Conservation (phyloP, 2,888 invertebrate species). For the Patella depressa region DNA sequence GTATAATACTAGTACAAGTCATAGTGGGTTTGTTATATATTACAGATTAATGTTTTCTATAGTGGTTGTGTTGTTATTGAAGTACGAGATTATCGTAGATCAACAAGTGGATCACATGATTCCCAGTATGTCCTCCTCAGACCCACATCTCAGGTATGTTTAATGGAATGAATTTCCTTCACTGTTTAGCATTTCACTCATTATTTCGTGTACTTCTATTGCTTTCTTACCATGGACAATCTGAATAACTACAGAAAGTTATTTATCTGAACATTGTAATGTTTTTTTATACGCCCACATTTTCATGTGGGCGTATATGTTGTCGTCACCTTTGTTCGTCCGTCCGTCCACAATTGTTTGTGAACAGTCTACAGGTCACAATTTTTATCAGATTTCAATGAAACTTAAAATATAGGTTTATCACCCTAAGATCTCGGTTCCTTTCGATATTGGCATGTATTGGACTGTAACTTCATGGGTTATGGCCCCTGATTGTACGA, state of each 20-base stretch:
- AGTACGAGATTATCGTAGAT: constrained; percentile 85
- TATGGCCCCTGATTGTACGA: no score
- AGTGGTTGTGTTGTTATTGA: constrained; percentile 93
- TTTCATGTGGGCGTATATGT: no score
- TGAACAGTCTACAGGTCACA: no score
- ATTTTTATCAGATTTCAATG: no score
- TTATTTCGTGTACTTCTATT: neutral
- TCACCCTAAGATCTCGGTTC: no score
- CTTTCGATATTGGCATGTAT: no score
- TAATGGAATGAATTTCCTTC: neutral
- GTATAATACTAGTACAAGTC: neutral
- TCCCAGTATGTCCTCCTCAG: constrained; percentile 88
- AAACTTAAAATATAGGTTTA: no score
- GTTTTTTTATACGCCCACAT: no score
- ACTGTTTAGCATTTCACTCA: neutral
- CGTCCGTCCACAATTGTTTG: no score
- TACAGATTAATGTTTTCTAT: constrained; percentile 76
- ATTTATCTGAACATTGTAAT: no score
- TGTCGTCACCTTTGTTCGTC: no score
- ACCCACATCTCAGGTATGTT: constrained; percentile 85
- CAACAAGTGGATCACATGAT: constrained; percentile 76
- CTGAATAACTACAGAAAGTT: neutral
- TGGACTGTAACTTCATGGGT: no score
- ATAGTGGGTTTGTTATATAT: constrained; percentile 14
- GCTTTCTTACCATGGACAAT: neutral